Base-by-base conservation (phyloP, 64 coral and sea anemone species). In the Platygyra sinensis region DNA sequence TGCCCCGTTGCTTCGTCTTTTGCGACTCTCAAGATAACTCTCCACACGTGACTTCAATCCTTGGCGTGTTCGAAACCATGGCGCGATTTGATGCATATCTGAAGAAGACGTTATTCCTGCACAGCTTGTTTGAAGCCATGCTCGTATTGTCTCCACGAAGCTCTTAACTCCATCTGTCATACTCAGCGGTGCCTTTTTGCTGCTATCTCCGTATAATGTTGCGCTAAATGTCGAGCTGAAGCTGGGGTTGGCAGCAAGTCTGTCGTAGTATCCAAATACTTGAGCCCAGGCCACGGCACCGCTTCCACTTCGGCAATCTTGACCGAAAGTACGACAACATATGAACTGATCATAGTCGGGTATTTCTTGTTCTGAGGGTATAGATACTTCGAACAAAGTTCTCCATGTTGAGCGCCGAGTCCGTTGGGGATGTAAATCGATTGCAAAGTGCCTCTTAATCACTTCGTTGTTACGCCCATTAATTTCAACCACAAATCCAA, bases 251-350 rank as follows among this genome's bases (percentile, higher is more conserved):
- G 29, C 20, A 64, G 74, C 87, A 38, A 89, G 87, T 38, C 82
- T 87, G 62, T 94, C 93, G 62, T 94, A 94, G 22, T 90, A 94
- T 0, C 73, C 88, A 81, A 94, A 89, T 15, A 94, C 64, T 62
- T 90, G 93, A 33, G 93, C 93, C 87, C 81, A 94, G 38, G 93
- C 93, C 30, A 94, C 93, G 30, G 93, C 88, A 73, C 62, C 50
- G 65, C 93, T 90, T 14, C 93, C 93, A 71, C 73, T 80, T 2
- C 29, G 24, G 80, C 79, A 94, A 77, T 24, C 5, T 46, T 46
- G 42, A 3, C 93, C 93, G 42, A 5, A 46, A 5, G 4, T 46
- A 46, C 3, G 5, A 79, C 93, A 89, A 64, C 88, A 94, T 2
- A 14, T 36, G 61, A 86, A 76, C 62, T 94, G 93, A 4, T 87